Percentiles rank a stretch among this genome's conserved stretches.
phyloP scores from a whole-genome alignment of 2,797 vertebrate species.

The Protosalanx chinensis region DNA sequence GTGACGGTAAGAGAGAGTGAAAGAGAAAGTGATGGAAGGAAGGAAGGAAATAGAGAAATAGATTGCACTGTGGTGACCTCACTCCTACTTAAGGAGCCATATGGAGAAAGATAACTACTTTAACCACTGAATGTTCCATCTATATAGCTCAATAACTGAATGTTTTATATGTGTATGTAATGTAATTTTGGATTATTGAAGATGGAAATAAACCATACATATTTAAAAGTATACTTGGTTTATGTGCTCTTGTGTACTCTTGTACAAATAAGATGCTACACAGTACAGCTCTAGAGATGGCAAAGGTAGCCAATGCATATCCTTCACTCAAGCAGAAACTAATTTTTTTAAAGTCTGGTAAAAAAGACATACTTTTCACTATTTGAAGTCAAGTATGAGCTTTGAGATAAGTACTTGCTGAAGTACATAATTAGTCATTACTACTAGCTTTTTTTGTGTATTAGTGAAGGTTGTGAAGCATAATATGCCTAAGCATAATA shows the following conservation, averaged over 20 bases:
- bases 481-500: too few species aligned
- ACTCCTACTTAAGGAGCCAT: conserved; percentile 49
- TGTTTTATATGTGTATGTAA: conserved; percentile 70
- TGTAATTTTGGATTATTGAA: conserved; percentile 61
- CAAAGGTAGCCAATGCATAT: too few species aligned
- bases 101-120: conserved; percentile 47
- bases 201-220: conserved; percentile 54
- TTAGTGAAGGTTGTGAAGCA: not conserved
- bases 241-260: conserved; percentile 13
- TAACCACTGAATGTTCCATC: conserved; percentile 38
- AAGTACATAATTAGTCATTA: too few species aligned
- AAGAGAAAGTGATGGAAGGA: not conserved
- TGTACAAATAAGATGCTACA: not conserved
- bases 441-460: too few species aligned
- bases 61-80: conserved; percentile 36
- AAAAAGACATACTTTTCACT: too few species aligned
- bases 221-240: conserved; percentile 26
- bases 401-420: too few species aligned
- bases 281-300: too few species aligned
- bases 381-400: too few species aligned
- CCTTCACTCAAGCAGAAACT: too few species aligned
- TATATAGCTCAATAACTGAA: conserved; percentile 41
- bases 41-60: conserved; percentile 4
- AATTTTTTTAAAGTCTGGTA: too few species aligned
- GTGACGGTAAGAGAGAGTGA: too few species aligned